These are phyloP conservation scores for Troides helena DNA, from an alignment of 2,888 invertebrate genomes.

Conservation along the genomic window DNA sequence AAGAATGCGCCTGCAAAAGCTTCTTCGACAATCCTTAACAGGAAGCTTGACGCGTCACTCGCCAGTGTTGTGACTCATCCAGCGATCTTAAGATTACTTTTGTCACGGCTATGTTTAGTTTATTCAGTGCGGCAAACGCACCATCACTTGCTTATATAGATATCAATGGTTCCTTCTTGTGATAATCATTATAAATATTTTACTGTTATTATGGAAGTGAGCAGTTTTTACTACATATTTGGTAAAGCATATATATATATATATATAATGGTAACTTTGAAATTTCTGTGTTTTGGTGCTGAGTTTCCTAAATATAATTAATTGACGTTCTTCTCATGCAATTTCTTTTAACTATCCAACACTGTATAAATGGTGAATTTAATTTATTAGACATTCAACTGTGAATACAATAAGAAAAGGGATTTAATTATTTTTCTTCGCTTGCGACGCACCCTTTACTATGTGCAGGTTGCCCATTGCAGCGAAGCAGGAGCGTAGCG, in stretches of 20 bases:
- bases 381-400: not conserved
- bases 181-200: not conserved
- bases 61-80: not conserved
- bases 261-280: not conserved
- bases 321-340: not conserved
- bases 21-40: conserved; percentile 54
- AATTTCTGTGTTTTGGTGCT: not conserved
- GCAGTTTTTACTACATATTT: not conserved
- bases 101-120: not conserved
- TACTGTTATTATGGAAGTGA: not conserved
- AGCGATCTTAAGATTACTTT: not conserved
- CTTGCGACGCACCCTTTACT: conserved; percentile 1
- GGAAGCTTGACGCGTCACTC: not conserved
- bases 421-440: not conserved
- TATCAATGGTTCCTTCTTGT: not conserved
- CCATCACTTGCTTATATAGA: not conserved
- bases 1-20: conserved; percentile 62
- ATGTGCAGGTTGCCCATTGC: conserved; percentile 74
- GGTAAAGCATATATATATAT: not conserved
- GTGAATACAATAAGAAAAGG: not conserved
- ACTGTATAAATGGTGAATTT: not conserved
- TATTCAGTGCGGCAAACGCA: not conserved
- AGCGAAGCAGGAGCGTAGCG: conserved; percentile 83
- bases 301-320: not conserved
- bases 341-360: not conserved